Evolutionary conservation across 1,140 invertebrate genomes (phyloP).

Genomic region (Ceratina australensis): DNA sequence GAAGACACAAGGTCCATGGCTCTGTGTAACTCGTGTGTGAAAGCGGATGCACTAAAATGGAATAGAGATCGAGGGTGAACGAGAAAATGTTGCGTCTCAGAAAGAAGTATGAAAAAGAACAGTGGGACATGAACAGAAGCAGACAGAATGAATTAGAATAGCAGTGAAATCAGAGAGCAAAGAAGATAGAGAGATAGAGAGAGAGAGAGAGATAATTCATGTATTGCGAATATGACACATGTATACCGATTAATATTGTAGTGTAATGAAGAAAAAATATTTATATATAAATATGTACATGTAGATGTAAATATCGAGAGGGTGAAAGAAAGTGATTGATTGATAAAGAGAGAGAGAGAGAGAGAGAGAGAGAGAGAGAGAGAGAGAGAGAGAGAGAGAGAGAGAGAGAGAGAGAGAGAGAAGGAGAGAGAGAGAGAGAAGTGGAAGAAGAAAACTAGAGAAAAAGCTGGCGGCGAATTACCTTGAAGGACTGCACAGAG

Average conservation of each 20-base stretch:
- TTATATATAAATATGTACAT: slow-evolving; percentile 38
- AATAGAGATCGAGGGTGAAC: slow-evolving; percentile 53
- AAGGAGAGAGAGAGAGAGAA: slow-evolving; percentile 37
- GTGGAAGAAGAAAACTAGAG: slow-evolving; percentile 54
- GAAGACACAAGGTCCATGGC: background rate
- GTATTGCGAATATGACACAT: slow-evolving; percentile 37
- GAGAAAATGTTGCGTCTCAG: slow-evolving; percentile 56
- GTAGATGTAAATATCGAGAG: slow-evolving; percentile 34
- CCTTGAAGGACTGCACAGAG: slow-evolving; percentile 77
- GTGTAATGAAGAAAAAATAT: slow-evolving; percentile 46
- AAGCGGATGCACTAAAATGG: slow-evolving; percentile 39
- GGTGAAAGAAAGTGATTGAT: no score
- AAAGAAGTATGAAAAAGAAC: slow-evolving; percentile 46
- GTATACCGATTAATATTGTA: slow-evolving; percentile 19
- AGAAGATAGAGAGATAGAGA: slow-evolving; percentile 16
- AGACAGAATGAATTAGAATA: slow-evolving; percentile 42
- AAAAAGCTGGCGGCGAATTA: slow-evolving; percentile 71
- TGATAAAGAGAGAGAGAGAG: background rate
- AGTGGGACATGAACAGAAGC: slow-evolving; percentile 36
- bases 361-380: slow-evolving; percentile 14
- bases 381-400: slow-evolving; percentile 39
- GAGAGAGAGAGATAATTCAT: slow-evolving; percentile 9
- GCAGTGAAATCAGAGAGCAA: slow-evolving; percentile 31
- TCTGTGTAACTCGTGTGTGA: slow-evolving; percentile 17
- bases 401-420: slow-evolving; percentile 63